These are phyloP conservation scores for Apotomis betuletana DNA, from an alignment of 2,888 invertebrate genomes.

Conservation along the genomic window DNA sequence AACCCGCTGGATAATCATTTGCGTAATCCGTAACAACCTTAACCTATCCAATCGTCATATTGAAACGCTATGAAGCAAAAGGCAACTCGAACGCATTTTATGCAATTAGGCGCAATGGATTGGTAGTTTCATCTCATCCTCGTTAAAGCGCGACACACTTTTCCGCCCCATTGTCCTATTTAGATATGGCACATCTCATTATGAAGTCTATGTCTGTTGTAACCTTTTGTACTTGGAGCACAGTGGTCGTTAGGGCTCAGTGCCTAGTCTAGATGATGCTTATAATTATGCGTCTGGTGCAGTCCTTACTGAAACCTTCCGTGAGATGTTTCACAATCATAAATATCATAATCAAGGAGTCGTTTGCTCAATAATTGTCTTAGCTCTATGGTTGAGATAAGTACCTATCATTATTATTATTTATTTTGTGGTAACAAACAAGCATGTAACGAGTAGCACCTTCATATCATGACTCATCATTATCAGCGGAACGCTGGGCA, in stretches of 20 bases:
- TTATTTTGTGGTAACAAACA: too few relatives aligned
- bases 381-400: background rate
- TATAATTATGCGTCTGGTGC: conserved; percentile 20
- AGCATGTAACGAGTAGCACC: too few relatives aligned
- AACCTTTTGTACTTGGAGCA: conserved; percentile 3
- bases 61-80: background rate
- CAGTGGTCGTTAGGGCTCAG: conserved; percentile 21
- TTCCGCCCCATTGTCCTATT: background rate
- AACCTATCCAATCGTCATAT: background rate
- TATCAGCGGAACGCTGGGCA: too few relatives aligned
- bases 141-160: conserved; percentile 30
- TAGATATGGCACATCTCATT: background rate
- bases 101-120: conserved; percentile 28
- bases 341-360: conserved; percentile 12
- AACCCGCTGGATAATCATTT: background rate
- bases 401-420: too few relatives aligned
- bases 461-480: too few relatives aligned
- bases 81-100: conserved; percentile 18
- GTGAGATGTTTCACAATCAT: conserved; percentile 15
- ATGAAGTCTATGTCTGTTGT: background rate
- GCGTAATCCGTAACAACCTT: background rate
- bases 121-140: conserved; percentile 28
- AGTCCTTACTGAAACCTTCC: conserved; percentile 2
- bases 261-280: conserved; percentile 7
- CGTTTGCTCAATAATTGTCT: background rate